Base-by-base conservation (phyloP, 2,797 vertebrate genomes). In the Falco biarmicus region DNA sequence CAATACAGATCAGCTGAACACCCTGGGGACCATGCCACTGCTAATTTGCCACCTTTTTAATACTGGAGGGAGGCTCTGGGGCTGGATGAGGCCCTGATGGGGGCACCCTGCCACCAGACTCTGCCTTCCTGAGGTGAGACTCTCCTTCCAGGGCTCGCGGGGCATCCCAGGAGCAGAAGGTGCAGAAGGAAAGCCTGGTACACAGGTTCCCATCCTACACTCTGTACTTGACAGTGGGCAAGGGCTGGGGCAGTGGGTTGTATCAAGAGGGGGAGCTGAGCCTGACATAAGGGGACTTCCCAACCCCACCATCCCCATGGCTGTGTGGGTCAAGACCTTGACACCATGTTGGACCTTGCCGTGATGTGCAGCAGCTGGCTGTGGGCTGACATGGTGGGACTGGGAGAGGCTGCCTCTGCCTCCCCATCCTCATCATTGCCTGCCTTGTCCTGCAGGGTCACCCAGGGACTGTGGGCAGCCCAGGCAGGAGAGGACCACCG, bases 101-200 rank as follows among this genome's bases (percentile, higher is more conserved):
- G 63, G 53, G 3, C 48, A 50, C 25, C n/a, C 51, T 57, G 74
- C 20, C 10, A 0, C 28, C 2, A 1, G 48, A 24, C 34, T 64
- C 43, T 50, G 43, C 54, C 82, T 65, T 37, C 24, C 60, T 95
- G 75, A 96, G 54, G 9, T 1, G 1, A 39, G n/a, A 5, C 28
- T 92, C 34, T 94, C 90, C 73, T 69, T 94, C 29, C 97, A 99
- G 99, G 99, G 99, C 97, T 98, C 96, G 10, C 96, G 93, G 57
- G 99, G 99, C 45, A 66, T 96, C 92, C 98, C 96, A 3, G 99
- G 99, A 98, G 96, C 95, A 70, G 97, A 97, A 96, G 99, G 99
- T 90, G 56, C 98, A 97, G 99, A 99, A 99, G 99, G 99, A 99
- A 99, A 99, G 99, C 99, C 99, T 98, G 99, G 99, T 99, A 99